These are phyloP conservation scores for Noctua comes DNA, from an alignment of 2,888 invertebrate genomes.

Conservation along the genomic window DNA sequence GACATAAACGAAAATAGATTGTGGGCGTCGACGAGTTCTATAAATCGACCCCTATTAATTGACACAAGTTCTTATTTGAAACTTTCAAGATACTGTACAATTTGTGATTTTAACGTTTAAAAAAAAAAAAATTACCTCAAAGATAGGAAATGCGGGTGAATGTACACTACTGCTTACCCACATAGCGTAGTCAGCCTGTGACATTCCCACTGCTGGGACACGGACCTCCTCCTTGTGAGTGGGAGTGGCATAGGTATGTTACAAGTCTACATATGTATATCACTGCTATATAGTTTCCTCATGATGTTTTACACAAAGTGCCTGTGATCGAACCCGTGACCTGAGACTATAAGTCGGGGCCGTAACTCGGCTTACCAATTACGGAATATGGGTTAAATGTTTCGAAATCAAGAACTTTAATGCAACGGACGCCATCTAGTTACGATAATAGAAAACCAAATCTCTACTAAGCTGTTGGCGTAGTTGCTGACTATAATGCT, in stretches of 20 bases:
- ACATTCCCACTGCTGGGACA: background rate
- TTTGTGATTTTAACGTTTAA: too few species aligned
- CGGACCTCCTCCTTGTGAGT: background rate
- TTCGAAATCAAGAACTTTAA: background rate
- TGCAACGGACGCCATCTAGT: constrained; percentile 20
- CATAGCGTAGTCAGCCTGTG: background rate
- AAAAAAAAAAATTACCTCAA: background rate
- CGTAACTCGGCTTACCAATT: background rate
- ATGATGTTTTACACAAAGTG: background rate
- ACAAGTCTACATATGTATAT: too few species aligned
- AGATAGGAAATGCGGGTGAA: background rate
- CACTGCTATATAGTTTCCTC: background rate
- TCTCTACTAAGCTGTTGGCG: rapidly evolving
- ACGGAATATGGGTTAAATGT: background rate
- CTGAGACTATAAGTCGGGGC: background rate
- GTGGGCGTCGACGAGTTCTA: too few species aligned
- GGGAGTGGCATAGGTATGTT: too few species aligned
- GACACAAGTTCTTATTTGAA: too few species aligned
- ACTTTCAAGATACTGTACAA: too few species aligned
- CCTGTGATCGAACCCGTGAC: background rate
- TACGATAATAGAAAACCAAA: background rate
- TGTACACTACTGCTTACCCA: background rate
- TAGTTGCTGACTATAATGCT: background rate
- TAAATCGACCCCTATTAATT: too few species aligned
- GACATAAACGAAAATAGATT: too few species aligned